Evolutionary conservation across 2,888 invertebrate genomes (phyloP).

Genomic region (Tachina fera): DNA sequence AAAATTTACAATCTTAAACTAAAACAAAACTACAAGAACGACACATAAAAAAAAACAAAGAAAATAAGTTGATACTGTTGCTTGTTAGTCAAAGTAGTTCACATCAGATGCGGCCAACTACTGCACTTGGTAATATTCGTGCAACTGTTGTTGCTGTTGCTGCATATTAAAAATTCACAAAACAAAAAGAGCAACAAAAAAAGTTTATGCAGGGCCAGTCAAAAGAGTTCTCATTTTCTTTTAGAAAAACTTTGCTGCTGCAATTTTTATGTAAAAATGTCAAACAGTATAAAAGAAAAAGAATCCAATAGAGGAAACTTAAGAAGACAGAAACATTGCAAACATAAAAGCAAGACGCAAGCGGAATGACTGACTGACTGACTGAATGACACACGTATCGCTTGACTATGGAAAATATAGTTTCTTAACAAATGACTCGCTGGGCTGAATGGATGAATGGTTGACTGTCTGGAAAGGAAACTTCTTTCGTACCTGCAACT

Average conservation of each 20-base stretch:
- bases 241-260: constrained; percentile 28
- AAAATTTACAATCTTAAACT: constrained; percentile 33
- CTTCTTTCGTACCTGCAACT: constrained; percentile 1
- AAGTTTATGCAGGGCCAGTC: constrained; percentile 4
- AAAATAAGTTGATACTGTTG: constrained; percentile 6
- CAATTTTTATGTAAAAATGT: constrained; percentile 52
- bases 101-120: constrained; percentile 39
- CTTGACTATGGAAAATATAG: constrained; percentile 5
- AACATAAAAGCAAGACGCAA: neutral
- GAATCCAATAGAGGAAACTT: constrained; percentile 46
- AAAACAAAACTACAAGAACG: neutral
- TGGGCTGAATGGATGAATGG: constrained; percentile 21
- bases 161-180: constrained; percentile 46
- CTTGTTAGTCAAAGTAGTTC: constrained; percentile 39
- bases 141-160: constrained; percentile 29
- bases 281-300: constrained; percentile 40
- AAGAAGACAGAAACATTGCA: constrained; percentile 29
- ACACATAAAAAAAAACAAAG: neutral
- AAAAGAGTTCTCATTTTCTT: constrained; percentile 53
- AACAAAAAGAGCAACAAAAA: neutral
- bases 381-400: constrained; percentile 22
- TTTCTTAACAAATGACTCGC: constrained; percentile 12
- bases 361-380: neutral
- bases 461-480: constrained; percentile 23
- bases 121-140: neutral